Evolutionary conservation across 2,113 vertebrate species (phyloP).

Genomic region (Phalacrocorax pelagicus): DNA sequence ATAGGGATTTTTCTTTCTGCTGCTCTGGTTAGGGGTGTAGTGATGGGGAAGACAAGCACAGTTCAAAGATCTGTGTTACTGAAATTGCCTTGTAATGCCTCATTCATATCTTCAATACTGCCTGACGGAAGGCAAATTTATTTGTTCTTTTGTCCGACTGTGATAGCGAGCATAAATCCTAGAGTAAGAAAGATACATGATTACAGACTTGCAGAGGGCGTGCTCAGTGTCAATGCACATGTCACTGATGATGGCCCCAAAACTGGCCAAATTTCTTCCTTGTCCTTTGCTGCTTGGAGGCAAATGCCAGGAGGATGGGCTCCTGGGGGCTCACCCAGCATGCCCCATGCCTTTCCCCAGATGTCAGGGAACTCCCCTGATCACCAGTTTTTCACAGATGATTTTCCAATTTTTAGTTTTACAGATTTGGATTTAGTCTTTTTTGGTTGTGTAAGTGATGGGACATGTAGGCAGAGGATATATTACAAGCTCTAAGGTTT

Average conservation of each 20-base stretch:
- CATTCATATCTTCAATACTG: constrained; percentile 39
- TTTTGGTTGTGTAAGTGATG: neutral
- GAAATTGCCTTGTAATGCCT: constrained; percentile 39
- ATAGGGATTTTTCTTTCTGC: constrained; percentile 18
- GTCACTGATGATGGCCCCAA: accelerated
- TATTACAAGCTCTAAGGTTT: constrained; percentile 22
- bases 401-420: neutral
- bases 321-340: neutral
- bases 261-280: neutral
- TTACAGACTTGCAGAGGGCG: neutral
- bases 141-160: neutral
- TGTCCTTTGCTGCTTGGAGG: neutral
- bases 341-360: neutral
- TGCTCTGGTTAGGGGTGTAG: neutral
- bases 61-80: constrained; percentile 27
- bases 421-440: neutral
- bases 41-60: neutral
- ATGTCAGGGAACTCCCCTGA: neutral
- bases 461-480: neutral
- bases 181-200: neutral
- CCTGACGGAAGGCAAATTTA: constrained; percentile 22
- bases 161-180: neutral
- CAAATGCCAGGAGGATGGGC: neutral
- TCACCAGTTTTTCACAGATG: neutral
- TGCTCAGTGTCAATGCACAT: accelerated